Conservation (phyloP, 2,888 invertebrate species). For the Geophilus truncorum region DNA sequence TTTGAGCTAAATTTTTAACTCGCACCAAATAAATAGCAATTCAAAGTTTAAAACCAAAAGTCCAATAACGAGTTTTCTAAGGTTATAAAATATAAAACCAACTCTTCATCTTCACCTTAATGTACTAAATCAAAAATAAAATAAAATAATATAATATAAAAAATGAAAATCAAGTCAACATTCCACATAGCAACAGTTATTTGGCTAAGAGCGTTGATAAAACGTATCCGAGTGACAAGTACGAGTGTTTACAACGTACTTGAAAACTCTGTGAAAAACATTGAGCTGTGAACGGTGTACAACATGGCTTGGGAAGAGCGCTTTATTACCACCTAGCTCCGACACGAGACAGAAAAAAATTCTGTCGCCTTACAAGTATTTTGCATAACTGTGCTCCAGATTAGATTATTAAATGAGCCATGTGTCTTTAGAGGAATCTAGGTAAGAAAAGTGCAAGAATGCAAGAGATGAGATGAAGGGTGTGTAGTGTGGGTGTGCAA, state of each 20-base stretch:
- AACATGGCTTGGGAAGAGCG: too few relatives aligned
- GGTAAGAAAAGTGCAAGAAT: not conserved
- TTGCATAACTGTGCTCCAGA: not conserved
- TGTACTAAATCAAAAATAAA: not conserved
- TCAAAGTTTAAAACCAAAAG: too few relatives aligned
- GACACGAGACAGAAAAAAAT: not conserved
- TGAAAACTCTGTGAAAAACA: not conserved
- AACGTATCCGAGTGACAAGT: not conserved
- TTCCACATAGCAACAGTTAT: not conserved
- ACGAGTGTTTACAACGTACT: not conserved
- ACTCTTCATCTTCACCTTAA: too few relatives aligned
- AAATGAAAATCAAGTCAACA: not conserved
- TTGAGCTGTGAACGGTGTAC: not conserved
- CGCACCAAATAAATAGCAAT: too few relatives aligned
- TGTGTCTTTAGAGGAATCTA: not conserved
- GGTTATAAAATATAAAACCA: too few relatives aligned
- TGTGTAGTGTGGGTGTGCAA: not conserved
- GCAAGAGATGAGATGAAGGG: not conserved
- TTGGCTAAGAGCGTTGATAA: not conserved
- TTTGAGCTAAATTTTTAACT: too few relatives aligned
- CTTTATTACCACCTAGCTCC: not conserved
- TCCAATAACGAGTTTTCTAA: too few relatives aligned
- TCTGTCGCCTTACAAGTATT: not conserved
- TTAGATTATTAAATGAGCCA: not conserved
- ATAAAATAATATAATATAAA: not conserved